These are phyloP conservation scores for Apeltes quadracus DNA, from an alignment of 2,113 vertebrate species.

Conservation along the genomic window DNA sequence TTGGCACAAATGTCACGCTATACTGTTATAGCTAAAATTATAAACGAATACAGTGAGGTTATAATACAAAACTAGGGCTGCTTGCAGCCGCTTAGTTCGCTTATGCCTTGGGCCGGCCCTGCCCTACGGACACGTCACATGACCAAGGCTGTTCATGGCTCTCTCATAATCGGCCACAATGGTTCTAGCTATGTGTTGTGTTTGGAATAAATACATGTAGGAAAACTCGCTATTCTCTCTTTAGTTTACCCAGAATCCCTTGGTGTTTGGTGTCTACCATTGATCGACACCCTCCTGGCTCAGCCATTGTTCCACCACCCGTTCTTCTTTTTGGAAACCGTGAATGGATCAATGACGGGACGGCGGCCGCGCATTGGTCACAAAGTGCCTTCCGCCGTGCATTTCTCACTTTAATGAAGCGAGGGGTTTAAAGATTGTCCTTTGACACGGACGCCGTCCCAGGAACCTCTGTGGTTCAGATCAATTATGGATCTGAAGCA, in stretches of 20 bases:
- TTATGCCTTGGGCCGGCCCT: no score
- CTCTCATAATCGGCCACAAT: background rate
- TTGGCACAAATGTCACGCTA: no score
- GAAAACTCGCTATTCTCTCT: background rate
- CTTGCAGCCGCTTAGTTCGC: no score
- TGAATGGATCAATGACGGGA: no score
- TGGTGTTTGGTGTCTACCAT: no score
- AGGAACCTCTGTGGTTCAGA: constrained; percentile 17
- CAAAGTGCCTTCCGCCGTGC: constrained; percentile 39
- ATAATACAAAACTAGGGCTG: no score
- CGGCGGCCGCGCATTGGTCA: no score
- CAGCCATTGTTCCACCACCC: background rate
- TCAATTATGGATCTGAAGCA: constrained; percentile 56
- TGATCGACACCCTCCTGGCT: no score
- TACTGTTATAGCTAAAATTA: no score
- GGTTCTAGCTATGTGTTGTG: background rate
- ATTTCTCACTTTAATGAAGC: constrained; percentile 24
- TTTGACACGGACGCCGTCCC: background rate
- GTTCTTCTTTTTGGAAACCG: background rate
- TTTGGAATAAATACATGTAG: background rate
- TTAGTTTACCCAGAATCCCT: background rate
- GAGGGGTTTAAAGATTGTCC: constrained; percentile 10
- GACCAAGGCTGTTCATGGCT: no score
- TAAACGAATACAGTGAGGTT: no score
- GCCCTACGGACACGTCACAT: no score